These are phyloP conservation scores for Rhagoletis zephyria DNA, from an alignment of 1,140 invertebrate genomes.

Conservation along the genomic window DNA sequence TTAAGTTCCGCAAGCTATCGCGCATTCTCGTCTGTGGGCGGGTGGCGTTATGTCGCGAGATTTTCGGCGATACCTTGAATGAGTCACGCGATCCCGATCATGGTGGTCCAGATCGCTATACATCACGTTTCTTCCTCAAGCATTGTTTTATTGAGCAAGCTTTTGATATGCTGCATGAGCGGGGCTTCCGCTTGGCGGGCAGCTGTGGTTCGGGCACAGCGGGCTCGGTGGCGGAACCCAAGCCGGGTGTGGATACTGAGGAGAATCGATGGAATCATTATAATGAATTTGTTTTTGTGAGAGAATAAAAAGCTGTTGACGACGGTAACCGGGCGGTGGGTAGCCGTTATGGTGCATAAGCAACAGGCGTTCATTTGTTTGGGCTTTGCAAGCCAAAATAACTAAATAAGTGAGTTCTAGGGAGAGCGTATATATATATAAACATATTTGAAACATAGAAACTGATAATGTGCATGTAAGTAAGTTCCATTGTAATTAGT, in stretches of 20 bases:
- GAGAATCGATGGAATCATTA: constrained; percentile 99
- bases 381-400: too few relatives aligned
- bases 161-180: constrained; percentile 96
- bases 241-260: constrained; percentile 94
- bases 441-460: too few relatives aligned
- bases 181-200: constrained; percentile 89
- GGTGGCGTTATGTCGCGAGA: constrained; percentile 91
- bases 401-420: too few relatives aligned
- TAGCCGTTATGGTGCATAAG: neutral
- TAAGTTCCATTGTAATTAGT: too few relatives aligned
- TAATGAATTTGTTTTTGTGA: constrained; percentile 97
- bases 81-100: constrained; percentile 98
- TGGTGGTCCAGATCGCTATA: constrained; percentile 93
- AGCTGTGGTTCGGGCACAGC: constrained; percentile 95
- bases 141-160: constrained; percentile 98
- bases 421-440: too few relatives aligned
- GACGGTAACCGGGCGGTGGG: neutral
- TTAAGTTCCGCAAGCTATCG: constrained; percentile 98
- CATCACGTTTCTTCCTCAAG: constrained; percentile 97
- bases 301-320: constrained; percentile 78
- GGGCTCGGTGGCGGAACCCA: constrained; percentile 86
- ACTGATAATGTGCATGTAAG: too few relatives aligned
- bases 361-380: neutral
- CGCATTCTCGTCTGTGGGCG: constrained; percentile 95
- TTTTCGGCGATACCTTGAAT: constrained; percentile 97